Evolutionary conservation across 2,113 vertebrate genomes (phyloP), one percentile per base, ranked within the genome.

Genomic region (Vireo altiloquus): DNA sequence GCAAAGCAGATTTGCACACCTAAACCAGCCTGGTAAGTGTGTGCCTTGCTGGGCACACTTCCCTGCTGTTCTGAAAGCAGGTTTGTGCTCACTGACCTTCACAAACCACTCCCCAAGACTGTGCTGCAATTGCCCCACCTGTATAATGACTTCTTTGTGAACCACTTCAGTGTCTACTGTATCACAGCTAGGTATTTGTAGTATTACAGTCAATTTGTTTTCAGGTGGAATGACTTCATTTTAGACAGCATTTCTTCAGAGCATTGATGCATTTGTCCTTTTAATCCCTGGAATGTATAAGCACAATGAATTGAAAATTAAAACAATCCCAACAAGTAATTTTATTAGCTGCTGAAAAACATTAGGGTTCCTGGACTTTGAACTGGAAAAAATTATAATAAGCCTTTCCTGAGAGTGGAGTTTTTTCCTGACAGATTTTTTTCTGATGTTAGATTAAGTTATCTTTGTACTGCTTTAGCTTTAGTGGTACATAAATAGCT

Each of bases 291-390:
- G 88, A 89, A 96, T 17, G 4, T 90, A 89, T 53, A 95, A 95
- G 54, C 66, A 65, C 46, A 82, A 46, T 39, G 23, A 79, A 77
- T n/a, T 80, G 69, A n/a, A 85, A 95, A 93, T 87, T 74, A 52
- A 8, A 31, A 75, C 89, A 88, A 57, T n/a, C 20, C 56, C 53
- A 25, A 57, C 57, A 57, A 86, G 57, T 90, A 90, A 83, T 95
- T 97, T 98, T 97, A 97, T 96, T 96, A 96, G 94, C 93, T 94
- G 96, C 82, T 97, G 90, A 97, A 96, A 97, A 93, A 83, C 83
- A 78, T 89, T 92, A 95, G 74, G 66, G 74, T 60, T 66, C 66
- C 33, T 49, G 68, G 42, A 63, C 94, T 97, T 96, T 96, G 90
- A 97, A 95, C 91, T 79, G 60, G 68, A 56, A 87, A 70, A 93